Evolutionary conservation across 2,797 vertebrate genomes (phyloP).

Genomic region (Eleutherodactylus coqui): DNA sequence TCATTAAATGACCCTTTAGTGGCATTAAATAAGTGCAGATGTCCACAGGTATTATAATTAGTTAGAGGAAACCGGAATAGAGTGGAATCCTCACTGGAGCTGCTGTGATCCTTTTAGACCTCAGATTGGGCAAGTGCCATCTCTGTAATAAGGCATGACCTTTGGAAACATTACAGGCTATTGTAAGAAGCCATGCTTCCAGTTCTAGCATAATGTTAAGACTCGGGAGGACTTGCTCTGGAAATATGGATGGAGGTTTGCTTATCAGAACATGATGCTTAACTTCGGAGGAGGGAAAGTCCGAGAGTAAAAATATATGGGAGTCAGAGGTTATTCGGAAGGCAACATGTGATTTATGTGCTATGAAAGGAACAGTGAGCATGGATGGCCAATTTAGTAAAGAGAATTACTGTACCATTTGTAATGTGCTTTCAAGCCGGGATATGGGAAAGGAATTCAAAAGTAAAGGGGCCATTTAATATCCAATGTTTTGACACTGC

Average conservation of each 20-base stretch:
- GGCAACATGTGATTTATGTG: constrained; percentile 9
- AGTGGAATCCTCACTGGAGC: not conserved
- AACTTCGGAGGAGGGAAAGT: constrained; percentile 1
- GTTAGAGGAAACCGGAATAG: constrained; percentile 37
- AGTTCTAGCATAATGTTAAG: not conserved
- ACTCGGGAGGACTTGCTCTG: not conserved
- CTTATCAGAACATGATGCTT: constrained; percentile 8
- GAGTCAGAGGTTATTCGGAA: constrained; percentile 39
- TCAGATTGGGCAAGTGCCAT: constrained; percentile 30
- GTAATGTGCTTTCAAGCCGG: not conserved
- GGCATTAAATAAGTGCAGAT: constrained; percentile 23
- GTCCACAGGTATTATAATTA: constrained; percentile 45
- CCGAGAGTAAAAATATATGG: constrained; percentile 39
- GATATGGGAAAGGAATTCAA: not conserved
- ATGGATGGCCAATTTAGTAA: not conserved
- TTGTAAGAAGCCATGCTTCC: constrained; percentile 50
- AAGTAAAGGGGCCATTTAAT: not conserved
- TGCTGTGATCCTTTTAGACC: constrained; percentile 14
- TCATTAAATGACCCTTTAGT: constrained; percentile 36
- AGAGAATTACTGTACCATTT: not conserved
- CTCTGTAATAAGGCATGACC: constrained; percentile 46
- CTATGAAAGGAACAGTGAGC: not conserved
- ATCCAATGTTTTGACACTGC: not conserved
- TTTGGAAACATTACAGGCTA: constrained; percentile 53
- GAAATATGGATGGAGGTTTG: constrained; percentile 21